Base-by-base conservation (phyloP, 2,888 invertebrate genomes). In the Bugula neritina region DNA sequence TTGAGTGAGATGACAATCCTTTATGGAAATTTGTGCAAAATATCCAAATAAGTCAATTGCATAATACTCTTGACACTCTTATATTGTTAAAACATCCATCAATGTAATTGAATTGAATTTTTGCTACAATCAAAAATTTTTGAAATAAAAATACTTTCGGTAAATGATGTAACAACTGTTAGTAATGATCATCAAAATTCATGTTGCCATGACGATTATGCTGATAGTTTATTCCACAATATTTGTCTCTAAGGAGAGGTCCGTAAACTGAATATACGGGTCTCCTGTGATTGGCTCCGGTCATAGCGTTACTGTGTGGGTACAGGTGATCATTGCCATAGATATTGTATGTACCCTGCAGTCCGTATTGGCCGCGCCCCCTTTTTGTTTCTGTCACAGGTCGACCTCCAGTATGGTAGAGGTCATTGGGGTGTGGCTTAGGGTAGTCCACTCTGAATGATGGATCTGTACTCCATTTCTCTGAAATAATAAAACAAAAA, bases 161-260 rank as follows among this genome's bases (percentile, higher is more conserved):
- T n/a, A n/a, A n/a, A n/a, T n/a, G n/a, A n/a, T n/a, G n/a, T 57
- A 21, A 57, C 23, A 57, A 3, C 10, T 3, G 2, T 74, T 77
- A 82, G 75, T 83, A 83, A 73, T 80, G 81, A 76, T 83, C 83
- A 72, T 80, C 79, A 75, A 80, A 80, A 5, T 80, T 78, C 82
- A 82, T 83, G 74, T 79, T 78, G 23, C 83, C 83, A 73, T 83
- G 83, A 27, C 80, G 73, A 72, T 82, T 83, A 72, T 80, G 80
- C 72, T 82, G 82, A 54, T 80, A 79, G 29, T 80, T 81, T 10
- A 83, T 75, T 1, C 83, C 83, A 75, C 80, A 81, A 13, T 79
- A 79, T 71, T 78, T 74, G 52, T 79, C 77, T 71, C 78, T 76
- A 75, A 81, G 79, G 78, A 83, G 76, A 35, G 81, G 83, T n/a